Evolutionary conservation across 2,113 vertebrate species (phyloP).

Genomic region (Catharus bicknelli): DNA sequence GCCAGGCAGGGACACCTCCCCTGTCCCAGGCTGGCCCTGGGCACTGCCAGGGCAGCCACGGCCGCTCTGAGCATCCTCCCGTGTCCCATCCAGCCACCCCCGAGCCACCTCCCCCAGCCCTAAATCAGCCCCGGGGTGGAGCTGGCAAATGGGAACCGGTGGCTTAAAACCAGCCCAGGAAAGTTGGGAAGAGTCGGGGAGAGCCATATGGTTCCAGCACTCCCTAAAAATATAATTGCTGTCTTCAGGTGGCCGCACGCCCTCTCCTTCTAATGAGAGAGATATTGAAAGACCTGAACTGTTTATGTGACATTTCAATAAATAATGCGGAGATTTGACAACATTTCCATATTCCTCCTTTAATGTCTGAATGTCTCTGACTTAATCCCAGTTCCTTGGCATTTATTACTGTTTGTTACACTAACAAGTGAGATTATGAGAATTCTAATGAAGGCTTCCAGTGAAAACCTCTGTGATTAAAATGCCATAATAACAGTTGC

Average conservation of each 20-base stretch:
- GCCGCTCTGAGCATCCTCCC: background rate
- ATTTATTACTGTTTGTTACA: conserved; percentile 90
- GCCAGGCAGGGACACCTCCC: background rate
- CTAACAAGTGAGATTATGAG: conserved; percentile 91
- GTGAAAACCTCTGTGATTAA: conserved; percentile 87
- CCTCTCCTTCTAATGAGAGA: conserved; percentile 72
- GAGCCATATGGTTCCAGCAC: conserved; percentile 32
- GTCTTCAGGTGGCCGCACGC: conserved; percentile 48
- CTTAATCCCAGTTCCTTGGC: conserved; percentile 84
- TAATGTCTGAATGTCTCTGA: conserved; percentile 79
- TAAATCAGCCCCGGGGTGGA: background rate
- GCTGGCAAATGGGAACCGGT: fast-evolving
- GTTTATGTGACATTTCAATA: conserved; percentile 88
- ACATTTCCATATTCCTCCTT: conserved; percentile 83
- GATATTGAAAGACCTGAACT: conserved; percentile 74
- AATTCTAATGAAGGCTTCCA: conserved; percentile 92
- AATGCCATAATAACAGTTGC: conserved; percentile 87
- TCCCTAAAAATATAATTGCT: conserved; percentile 59
- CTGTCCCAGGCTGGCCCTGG: fast-evolving
- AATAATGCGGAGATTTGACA: conserved; percentile 81
- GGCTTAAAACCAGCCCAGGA: background rate
- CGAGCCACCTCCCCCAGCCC: fast-evolving
- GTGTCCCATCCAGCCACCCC: no score
- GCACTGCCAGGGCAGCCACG: background rate
- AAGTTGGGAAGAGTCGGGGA: conserved; percentile 3